Evolutionary conservation across 2,797 vertebrate genomes (phyloP).

Genomic region (Anguilla megastoma): DNA sequence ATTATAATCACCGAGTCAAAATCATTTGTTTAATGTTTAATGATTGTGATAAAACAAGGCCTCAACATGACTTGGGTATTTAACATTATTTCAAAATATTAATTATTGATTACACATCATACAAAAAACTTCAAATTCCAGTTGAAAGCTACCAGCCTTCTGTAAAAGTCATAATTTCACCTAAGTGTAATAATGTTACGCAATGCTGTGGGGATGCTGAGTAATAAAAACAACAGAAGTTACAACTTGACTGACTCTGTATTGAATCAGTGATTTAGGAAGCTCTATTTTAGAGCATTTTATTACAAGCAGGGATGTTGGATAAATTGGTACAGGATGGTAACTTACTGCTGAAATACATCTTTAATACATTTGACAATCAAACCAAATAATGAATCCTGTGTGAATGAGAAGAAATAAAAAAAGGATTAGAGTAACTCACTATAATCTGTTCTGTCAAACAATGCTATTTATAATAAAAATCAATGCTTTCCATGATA

Average conservation of each 20-base stretch:
- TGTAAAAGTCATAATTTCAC: neutral
- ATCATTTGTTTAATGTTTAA: neutral
- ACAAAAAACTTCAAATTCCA: neutral
- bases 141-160: neutral
- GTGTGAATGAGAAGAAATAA: neutral
- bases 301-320: neutral
- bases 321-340: neutral
- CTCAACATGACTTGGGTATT: neutral
- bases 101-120: neutral
- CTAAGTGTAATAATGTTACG: neutral
- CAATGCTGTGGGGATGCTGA: constrained; percentile 20
- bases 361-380: neutral
- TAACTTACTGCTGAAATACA: neutral
- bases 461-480: constrained; percentile 35
- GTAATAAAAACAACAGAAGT: constrained; percentile 6
- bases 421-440: neutral
- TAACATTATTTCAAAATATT: neutral
- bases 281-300: neutral
- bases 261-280: constrained; percentile 34
- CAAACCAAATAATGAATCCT: neutral
- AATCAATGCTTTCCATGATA: constrained; percentile 30
- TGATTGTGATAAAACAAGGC: neutral
- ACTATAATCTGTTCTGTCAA: constrained; percentile 46
- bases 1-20: neutral
- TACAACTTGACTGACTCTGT: neutral